phyloP scores from a whole-genome alignment of 2,888 invertebrate genomes.

The Oithona nana region DNA sequence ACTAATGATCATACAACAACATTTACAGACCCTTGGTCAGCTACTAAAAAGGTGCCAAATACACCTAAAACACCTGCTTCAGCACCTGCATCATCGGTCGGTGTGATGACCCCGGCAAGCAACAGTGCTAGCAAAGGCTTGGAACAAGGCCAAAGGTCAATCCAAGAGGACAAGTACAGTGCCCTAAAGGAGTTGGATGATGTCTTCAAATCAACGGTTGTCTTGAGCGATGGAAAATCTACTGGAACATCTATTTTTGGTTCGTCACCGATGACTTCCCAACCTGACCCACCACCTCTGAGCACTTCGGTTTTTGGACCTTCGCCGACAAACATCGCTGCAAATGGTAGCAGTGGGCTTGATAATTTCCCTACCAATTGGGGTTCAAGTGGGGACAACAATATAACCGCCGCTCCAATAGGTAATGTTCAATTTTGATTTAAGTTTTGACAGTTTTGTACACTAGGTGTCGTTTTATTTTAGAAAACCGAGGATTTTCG shows the following conservation, averaged over 20 bases:
- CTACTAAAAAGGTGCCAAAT: background rate
- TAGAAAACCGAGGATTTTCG: too few species aligned
- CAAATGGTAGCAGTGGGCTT: too few species aligned
- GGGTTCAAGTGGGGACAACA: background rate
- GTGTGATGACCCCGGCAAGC: background rate
- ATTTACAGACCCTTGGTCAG: background rate
- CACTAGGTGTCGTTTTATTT: too few species aligned
- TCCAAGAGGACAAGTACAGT: constrained; percentile 67
- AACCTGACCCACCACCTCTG: background rate
- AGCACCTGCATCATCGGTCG: background rate
- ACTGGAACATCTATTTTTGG: constrained; percentile 3
- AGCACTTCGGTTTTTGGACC: background rate
- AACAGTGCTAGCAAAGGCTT: background rate
- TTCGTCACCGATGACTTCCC: background rate
- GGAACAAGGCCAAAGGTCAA: background rate
- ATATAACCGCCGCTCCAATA: too few species aligned
- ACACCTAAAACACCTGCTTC: background rate
- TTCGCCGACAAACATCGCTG: background rate
- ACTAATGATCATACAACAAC: background rate
- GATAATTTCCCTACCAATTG: background rate
- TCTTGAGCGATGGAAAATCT: background rate
- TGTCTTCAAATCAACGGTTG: constrained; percentile 31
- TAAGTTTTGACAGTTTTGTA: too few species aligned
- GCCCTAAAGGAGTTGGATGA: constrained; percentile 79
- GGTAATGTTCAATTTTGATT: too few species aligned